Base-by-base conservation (phyloP, 53 echinoderm and acorn worm species). In the Arbacia lixula region DNA sequence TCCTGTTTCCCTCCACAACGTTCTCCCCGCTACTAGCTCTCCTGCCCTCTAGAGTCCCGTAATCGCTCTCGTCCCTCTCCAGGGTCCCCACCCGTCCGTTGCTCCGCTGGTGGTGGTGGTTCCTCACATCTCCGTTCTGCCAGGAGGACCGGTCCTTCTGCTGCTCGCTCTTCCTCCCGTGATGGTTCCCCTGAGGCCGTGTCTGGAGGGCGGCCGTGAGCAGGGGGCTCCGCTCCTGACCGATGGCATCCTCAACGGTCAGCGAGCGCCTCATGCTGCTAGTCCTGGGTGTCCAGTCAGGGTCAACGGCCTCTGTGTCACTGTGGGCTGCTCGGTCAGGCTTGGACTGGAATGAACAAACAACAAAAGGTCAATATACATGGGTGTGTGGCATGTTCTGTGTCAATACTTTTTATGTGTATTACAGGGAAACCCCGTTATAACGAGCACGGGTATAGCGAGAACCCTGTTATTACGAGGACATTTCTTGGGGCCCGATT, bases 301-400 rank as follows among this genome's bases (percentile, higher is more conserved):
- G 49, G 51, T 81, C 86, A 19, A 90, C 60, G 30, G 86, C 87
- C 36, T 94, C 95, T 25, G 72, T 87, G 64, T 95, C 91, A 57
- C 91, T 95, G 79, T 87, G 74, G 36, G 91, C 89, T 62, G 39
- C 62, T 38, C 91, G 85, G 12, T 90, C 94, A 53, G 58, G 52
- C 34, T 81, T 88, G 25, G 88, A 85, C 94, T 94, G 53, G 2
- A 52, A 64, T 39, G 22, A 66, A 16, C 64, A 32, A 28, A 28
- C 35, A 53, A 32, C n/a, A n/a, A n/a, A n/a, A n/a, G n/a, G n/a
- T n/a, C n/a, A n/a, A n/a, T n/a, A n/a, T n/a, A n/a, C n/a, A n/a
- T n/a, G n/a, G n/a, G n/a, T n/a, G n/a, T n/a, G n/a, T n/a, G n/a
- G n/a, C n/a, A n/a, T n/a, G n/a, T n/a, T n/a, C n/a, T n/a, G n/a